Evolutionary conservation across 30 jellyfish, hydroid and myxozoan genomes (phyloP), one percentile per base, ranked within the genome.

Genomic region (Chrysaora quinquecirrha): DNA sequence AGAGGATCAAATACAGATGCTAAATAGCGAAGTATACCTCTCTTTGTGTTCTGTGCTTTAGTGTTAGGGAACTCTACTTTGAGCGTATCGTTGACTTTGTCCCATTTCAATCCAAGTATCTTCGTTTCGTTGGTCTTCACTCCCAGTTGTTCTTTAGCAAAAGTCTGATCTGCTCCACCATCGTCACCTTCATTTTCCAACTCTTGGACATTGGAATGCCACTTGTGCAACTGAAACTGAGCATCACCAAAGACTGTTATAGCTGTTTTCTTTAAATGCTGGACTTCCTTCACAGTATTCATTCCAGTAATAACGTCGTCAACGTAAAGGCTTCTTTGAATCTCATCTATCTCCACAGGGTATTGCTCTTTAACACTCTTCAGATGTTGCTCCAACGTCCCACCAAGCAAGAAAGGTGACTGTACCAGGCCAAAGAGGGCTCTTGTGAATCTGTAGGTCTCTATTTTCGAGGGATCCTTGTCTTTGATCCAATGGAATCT

Each of bases 21-120:
- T n/a, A n/a, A n/a, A n/a, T n/a, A n/a, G n/a, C 66, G 60, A 19
- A 21, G 88, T 24, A 23, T 85, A 85, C 67, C 58, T 18, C 18
- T 21, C 21, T 34, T 76, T 28, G 9, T 54, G 68, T 14, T 54
- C n/a, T 27, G 74, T 76, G 34, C 61, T 33, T 58, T 76, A 6
- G 85, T 63, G 24, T 27, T 35, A 54, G 33, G 85, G 24, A 76
- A 76, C 34, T 76, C 68, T 2, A 56, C 73, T 16, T 27, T 31
- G 32, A 56, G 2, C 27, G 85, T 30, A 19, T 76, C 87, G 19
- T 18, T 48, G 16, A 30, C 25, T 68, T 76, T 76, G 84, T 76
- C 71, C 88, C 88, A 58, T 23, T 19, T 19, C 0, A 76, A 84
- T 56, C 88, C 71, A 18, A 76, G 87, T 27, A 52, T 74, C 82